Percentiles rank a stretch among this genome's conserved stretches.
These are phyloP conservation scores for Volucella bombylans DNA, from an alignment of 2,888 invertebrate species.

Conservation along the genomic window DNA sequence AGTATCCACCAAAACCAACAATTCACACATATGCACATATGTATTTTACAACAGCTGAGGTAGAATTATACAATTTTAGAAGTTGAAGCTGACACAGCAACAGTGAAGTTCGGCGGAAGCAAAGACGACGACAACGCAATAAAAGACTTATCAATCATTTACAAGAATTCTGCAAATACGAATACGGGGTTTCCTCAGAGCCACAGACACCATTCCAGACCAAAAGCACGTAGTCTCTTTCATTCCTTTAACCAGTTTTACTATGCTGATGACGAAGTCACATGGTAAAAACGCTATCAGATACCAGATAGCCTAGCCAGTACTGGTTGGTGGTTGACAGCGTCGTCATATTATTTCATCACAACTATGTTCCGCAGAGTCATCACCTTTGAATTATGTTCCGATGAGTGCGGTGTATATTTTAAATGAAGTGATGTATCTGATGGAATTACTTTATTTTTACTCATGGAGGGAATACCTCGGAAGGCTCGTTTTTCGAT, in stretches of 20 bases:
- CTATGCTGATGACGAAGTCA: constrained; percentile 43
- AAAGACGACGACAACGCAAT: not conserved
- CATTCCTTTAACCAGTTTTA: constrained; percentile 27
- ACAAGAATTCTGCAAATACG: constrained; percentile 36
- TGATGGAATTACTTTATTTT: not conserved
- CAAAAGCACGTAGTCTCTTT: constrained; percentile 59
- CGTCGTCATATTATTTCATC: constrained; percentile 65
- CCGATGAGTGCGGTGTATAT: not conserved
- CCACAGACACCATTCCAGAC: constrained; percentile 52
- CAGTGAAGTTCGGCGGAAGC: not conserved
- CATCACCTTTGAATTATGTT: constrained; percentile 26
- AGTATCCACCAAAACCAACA: no score
- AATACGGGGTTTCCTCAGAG: constrained; percentile 42
- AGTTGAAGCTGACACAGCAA: not conserved
- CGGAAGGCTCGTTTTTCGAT: not conserved
- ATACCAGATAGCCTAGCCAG: not conserved
- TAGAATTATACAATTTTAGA: not conserved
- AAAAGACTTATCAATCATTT: constrained; percentile 49
- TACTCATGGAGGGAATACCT: constrained; percentile 11
- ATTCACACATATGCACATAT: no score
- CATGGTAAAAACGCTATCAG: not conserved
- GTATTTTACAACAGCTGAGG: no score
- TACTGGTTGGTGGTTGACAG: constrained; percentile 1
- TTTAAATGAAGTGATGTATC: not conserved
- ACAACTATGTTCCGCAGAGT: constrained; percentile 46